Conservation (phyloP, 2,888 invertebrate species). For the Hypena proboscidalis region DNA sequence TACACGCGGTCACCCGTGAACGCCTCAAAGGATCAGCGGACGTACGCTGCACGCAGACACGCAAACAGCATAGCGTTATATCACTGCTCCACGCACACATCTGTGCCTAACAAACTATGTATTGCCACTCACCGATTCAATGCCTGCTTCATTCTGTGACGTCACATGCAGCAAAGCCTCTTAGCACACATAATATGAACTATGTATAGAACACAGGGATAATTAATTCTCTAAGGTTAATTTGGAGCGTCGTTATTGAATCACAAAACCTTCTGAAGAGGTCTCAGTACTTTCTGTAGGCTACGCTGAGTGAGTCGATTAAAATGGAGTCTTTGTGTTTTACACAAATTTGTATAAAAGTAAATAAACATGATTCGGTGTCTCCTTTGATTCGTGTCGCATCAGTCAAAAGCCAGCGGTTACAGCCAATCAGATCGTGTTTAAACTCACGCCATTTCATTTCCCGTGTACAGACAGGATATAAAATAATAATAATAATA, state of each 20-base stretch:
- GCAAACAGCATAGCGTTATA: not conserved
- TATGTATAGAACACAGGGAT: not conserved
- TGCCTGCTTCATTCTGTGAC: constrained; percentile 8
- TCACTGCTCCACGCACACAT: not conserved
- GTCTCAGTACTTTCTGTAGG: constrained; percentile 4
- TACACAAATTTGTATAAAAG: too few relatives aligned
- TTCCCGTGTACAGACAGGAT: too few relatives aligned
- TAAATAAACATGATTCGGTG: too few relatives aligned
- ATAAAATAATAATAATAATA: too few relatives aligned
- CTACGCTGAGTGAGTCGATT: constrained; percentile 19
- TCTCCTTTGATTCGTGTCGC: constrained; percentile 9
- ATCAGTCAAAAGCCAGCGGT: constrained; percentile 27
- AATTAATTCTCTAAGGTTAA: constrained; percentile 4
- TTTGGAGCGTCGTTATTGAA: constrained; percentile 8
- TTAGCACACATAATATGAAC: not conserved
- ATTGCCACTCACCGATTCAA: constrained; percentile 9
- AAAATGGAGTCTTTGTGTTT: too few relatives aligned
- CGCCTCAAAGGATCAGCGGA: constrained; percentile 24
- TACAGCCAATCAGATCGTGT: constrained; percentile 26
- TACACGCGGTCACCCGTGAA: constrained; percentile 20
- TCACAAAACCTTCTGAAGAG: not conserved
- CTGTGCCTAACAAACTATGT: not conserved
- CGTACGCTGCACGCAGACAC: constrained; percentile 12
- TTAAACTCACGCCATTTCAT: too few relatives aligned
- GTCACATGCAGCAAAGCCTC: constrained; percentile 1